Evolutionary conservation across 2,113 vertebrate genomes (phyloP), one percentile per base, ranked within the genome.

Genomic region (Podarcis cretensis): DNA sequence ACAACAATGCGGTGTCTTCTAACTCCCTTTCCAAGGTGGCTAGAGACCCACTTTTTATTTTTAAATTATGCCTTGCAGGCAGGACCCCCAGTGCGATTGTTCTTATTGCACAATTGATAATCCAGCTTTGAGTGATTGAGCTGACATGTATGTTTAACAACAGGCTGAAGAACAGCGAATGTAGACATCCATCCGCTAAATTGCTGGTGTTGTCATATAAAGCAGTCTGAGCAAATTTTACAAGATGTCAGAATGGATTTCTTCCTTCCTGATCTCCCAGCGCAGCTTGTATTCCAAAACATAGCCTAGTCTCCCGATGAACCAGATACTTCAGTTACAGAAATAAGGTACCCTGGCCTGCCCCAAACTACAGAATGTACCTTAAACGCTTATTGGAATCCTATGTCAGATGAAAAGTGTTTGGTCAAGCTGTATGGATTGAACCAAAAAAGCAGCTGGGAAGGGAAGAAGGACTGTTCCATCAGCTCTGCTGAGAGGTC

Each of bases 241-340:
- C 86, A 92, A 89, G 74, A 83, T 57, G 87, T 87, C 3, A 81
- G 59, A 89, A 23, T 16, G 81, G 73, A 92, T 90, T 77, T 86
- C 91, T 93, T 90, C 83, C 87, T 37, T 90, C 87, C 91, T 90
- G 85, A 83, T 89, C 94, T 35, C 79, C 14, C 91, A 84, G 84
- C 66, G 30, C 40, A 92, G 71, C 59, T 35, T 86, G 30, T 54
- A 89, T 87, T 91, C 89, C 91, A 91, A 95, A 87, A 75, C 40
- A 77, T 63, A 74, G 40, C 2, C 23, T 81, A 7, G 75, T 84
- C 10, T 81, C 20, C 5, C 79, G 65, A 4, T 48, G 71, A 87
- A 32, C 1, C 80, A 87, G 75, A 87, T 18, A 87, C 32, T 89
- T 87, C 14, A n/a, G 78, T 83, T 87, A 66, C 40, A 88, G 71